Evolutionary conservation across 2,113 vertebrate genomes (phyloP).

Genomic region (Carettochelys insculpta): DNA sequence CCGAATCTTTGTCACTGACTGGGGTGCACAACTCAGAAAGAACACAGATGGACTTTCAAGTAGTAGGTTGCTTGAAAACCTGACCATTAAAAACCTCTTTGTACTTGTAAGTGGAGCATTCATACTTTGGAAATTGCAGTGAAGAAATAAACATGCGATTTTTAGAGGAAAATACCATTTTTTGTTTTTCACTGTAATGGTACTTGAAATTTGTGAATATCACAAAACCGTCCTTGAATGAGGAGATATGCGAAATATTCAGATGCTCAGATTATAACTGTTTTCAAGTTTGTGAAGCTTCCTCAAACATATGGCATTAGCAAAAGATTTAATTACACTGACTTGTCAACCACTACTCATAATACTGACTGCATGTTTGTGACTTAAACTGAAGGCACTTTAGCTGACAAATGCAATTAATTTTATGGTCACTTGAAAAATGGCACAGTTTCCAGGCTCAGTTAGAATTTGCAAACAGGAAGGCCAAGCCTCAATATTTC

Average conservation of each 20-base stretch:
- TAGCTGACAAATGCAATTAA: neutral
- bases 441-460: neutral
- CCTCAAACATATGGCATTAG: neutral
- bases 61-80: neutral
- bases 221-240: neutral
- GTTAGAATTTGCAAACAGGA: neutral
- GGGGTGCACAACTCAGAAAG: neutral
- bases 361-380: neutral
- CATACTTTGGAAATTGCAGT: neutral
- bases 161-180: neutral
- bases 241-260: neutral
- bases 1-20: neutral
- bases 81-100: neutral
- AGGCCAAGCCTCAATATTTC: neutral
- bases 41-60: neutral
- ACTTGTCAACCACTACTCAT: neutral
- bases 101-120: neutral
- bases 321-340: neutral
- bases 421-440: slow-evolving; percentile 12
- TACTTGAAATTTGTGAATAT: neutral
- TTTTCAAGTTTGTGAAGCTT: neutral
- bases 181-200: neutral
- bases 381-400: slow-evolving; percentile 12
- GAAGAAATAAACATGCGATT: neutral
- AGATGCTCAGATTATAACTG: neutral